These are phyloP conservation scores for Lophius americanus DNA, from an alignment of 2,797 vertebrate species.

Conservation along the genomic window DNA sequence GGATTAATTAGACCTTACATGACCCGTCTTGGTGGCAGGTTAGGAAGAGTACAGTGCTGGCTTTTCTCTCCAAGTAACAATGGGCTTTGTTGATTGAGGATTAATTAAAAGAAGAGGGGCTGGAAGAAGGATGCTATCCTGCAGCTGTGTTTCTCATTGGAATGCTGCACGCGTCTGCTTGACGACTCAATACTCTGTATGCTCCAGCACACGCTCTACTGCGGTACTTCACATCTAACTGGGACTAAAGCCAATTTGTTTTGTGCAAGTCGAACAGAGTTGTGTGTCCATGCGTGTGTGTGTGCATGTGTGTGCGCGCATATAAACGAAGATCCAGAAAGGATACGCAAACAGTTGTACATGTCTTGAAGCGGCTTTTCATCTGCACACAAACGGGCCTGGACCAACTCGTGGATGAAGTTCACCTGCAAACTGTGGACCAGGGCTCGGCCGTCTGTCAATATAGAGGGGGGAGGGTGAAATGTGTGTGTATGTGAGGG, in stretches of 20 bases:
- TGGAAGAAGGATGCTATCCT: conserved; percentile 44
- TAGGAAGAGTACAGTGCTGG: conserved; percentile 16
- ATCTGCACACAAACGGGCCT: conserved; percentile 97
- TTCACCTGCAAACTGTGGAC: conserved; percentile 98
- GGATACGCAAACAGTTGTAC: conserved; percentile 99
- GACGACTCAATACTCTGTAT: conserved; percentile 68
- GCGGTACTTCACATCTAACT: conserved; percentile 52
- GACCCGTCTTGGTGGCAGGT: conserved; percentile 10
- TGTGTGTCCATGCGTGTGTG: not conserved
- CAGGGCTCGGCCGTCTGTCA: conserved; percentile 92
- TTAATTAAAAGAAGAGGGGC: conserved; percentile 13
- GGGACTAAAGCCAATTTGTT: conserved; percentile 52
- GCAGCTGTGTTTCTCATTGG: conserved; percentile 72
- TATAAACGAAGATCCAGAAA: conserved; percentile 60
- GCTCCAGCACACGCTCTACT: conserved; percentile 42
- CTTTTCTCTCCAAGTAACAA: conserved; percentile 39
- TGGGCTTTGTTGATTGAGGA: conserved; percentile 35
- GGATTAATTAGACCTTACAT: conserved; percentile 14
- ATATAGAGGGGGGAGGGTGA: not conserved
- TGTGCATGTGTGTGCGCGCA: not conserved
- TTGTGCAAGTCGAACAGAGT: conserved; percentile 21
- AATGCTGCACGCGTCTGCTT: conserved; percentile 58
- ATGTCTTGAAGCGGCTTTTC: conserved; percentile 99
- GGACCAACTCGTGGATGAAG: conserved; percentile 97
- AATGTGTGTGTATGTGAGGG: not conserved